These are phyloP conservation scores for Brevipalpus yothersi DNA, from an alignment of 1,140 invertebrate genomes.

Conservation along the genomic window DNA sequence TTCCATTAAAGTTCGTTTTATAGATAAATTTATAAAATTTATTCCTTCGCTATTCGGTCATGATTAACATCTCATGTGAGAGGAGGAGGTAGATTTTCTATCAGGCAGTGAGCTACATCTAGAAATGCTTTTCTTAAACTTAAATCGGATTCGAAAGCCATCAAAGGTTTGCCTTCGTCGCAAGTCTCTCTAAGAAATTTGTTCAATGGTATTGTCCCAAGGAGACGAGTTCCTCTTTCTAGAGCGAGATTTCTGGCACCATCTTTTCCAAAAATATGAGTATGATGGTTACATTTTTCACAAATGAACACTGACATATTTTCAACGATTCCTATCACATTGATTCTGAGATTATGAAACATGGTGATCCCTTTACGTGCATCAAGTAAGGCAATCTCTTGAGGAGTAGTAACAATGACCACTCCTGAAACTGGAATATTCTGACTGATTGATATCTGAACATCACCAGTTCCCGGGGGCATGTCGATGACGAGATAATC, in stretches of 20 bases:
- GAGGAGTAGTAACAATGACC: constrained; percentile 59
- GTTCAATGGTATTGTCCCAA: constrained; percentile 8
- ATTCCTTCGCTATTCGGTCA: too few relatives aligned
- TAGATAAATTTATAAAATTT: too few relatives aligned
- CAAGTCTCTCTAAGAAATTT: not conserved
- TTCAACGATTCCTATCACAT: constrained; percentile 51
- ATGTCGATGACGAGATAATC: constrained; percentile 66
- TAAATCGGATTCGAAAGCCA: not conserved
- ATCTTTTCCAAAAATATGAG: constrained; percentile 16
- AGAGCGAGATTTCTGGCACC: constrained; percentile 13
- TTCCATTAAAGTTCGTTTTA: too few relatives aligned
- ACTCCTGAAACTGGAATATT: constrained; percentile 55
- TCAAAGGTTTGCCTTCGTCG: not conserved
- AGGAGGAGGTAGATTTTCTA: not conserved
- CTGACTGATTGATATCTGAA: constrained; percentile 60
- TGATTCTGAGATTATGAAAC: constrained; percentile 37
- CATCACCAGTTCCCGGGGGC: constrained; percentile 74
- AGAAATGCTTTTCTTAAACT: not conserved
- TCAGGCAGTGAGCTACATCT: not conserved
- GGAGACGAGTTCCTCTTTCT: constrained; percentile 11
- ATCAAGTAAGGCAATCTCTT: constrained; percentile 51
- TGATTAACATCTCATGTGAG: not conserved
- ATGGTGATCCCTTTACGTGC: constrained; percentile 28
- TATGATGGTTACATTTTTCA: constrained; percentile 30
- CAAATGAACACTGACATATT: constrained; percentile 48